Evolutionary conservation across 1,140 invertebrate species (phyloP).

Genomic region (Trinorchestia longiramus): DNA sequence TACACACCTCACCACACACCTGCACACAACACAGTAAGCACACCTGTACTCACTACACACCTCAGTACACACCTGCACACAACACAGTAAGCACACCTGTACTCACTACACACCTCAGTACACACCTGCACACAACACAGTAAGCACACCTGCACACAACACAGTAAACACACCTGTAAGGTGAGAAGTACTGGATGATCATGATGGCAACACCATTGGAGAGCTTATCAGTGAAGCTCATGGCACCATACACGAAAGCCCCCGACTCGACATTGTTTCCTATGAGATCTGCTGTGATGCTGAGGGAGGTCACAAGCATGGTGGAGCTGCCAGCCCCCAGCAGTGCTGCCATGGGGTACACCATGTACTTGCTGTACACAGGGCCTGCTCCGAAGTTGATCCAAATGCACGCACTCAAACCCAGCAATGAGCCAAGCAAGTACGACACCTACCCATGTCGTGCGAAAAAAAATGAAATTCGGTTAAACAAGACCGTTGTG

Average conservation of each 20-base stretch:
- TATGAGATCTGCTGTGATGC: conserved; percentile 91
- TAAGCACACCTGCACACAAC: neutral
- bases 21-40: conserved; percentile 18
- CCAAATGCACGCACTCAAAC: conserved; percentile 47
- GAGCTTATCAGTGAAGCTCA: conserved; percentile 96
- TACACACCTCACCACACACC: no score
- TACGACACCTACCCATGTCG: conserved; percentile 64
- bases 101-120: neutral
- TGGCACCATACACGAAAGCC: conserved; percentile 94
- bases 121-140: neutral
- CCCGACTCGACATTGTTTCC: conserved; percentile 82
- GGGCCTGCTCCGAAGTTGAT: conserved; percentile 72
- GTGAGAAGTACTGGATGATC: conserved; percentile 78
- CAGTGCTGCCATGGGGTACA: conserved; percentile 81
- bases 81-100: conserved; percentile 2
- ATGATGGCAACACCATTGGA: conserved; percentile 88
- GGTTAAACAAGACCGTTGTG: no score
- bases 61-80: neutral
- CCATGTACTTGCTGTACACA: conserved; percentile 76
- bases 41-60: neutral
- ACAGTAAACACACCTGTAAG: conserved; percentile 59
- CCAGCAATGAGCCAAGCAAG: conserved; percentile 60
- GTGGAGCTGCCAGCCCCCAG: conserved; percentile 86
- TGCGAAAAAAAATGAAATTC: no score
- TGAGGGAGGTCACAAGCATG: conserved; percentile 89